Percentiles rank a stretch among this genome's conserved stretches.
Conservation (phyloP, 2,797 vertebrate species). For the Labeo calbasu region DNA sequence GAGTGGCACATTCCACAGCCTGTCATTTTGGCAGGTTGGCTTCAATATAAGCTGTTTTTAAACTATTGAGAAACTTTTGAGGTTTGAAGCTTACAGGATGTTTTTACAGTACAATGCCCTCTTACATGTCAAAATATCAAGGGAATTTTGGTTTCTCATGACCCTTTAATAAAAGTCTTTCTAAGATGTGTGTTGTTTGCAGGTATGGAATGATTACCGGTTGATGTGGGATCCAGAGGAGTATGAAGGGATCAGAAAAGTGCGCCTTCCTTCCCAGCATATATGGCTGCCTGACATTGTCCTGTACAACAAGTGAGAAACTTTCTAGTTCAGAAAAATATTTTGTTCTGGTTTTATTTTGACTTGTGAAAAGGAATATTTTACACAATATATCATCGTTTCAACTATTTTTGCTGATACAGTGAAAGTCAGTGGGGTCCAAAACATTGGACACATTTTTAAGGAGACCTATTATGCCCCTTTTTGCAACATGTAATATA, state of each 20-base stretch:
- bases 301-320: conserved; percentile 83
- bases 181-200: conserved; percentile 25
- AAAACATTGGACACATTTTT: neutral
- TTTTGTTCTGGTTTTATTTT: neutral
- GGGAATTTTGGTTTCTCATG: no score
- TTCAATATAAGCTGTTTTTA: no score
- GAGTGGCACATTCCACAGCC: no score
- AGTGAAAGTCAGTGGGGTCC: neutral
- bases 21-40: no score
- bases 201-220: conserved; percentile 84
- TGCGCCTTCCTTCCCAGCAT: conserved; percentile 81
- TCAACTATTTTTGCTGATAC: neutral
- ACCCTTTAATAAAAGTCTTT: conserved; percentile 1
- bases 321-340: neutral
- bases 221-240: conserved; percentile 83
- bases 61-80: no score
- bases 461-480: no score
- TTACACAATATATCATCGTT: neutral
- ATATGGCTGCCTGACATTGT: conserved; percentile 86
- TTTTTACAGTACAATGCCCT: no score
- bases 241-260: conserved; percentile 82
- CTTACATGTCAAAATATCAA: no score
- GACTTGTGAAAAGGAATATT: neutral
- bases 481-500: no score
- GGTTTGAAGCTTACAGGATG: no score